Conservation (phyloP, 2,797 vertebrate genomes). For the Natrix natrix region DNA sequence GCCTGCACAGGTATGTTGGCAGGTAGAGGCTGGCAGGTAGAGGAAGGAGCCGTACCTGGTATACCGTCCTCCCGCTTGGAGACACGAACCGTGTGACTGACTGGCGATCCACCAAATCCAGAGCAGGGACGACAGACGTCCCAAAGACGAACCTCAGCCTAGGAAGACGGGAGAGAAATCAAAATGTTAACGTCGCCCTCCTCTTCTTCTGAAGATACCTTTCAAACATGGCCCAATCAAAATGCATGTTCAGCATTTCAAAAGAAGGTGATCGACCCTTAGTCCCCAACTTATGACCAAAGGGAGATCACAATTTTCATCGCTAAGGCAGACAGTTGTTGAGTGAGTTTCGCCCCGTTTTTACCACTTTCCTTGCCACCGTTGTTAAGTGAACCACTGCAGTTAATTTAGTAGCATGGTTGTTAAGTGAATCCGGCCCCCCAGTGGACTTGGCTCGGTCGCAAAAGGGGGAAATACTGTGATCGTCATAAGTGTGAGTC, state of each 20-base stretch:
- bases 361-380: too few relatives aligned
- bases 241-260: not conserved
- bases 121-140: conserved; percentile 81
- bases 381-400: too few relatives aligned
- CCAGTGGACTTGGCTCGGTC: too few relatives aligned
- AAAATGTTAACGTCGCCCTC: accelerated
- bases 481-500: too few relatives aligned
- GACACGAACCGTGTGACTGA: conserved; percentile 82
- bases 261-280: not conserved
- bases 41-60: conserved; percentile 76
- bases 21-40: not conserved
- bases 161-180: conserved; percentile 8
- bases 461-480: too few relatives aligned
- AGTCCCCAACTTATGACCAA: not conserved
- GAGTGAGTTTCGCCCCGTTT: not conserved
- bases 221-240: not conserved
- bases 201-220: too few relatives aligned
- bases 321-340: not conserved
- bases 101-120: conserved; percentile 88
- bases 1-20: not conserved
- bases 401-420: too few relatives aligned
- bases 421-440: too few relatives aligned
- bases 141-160: conserved; percentile 93
- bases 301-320: not conserved
- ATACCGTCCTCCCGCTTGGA: conserved; percentile 84